Evolutionary conservation across 2,113 vertebrate genomes (phyloP), one percentile per base, ranked within the genome.

Genomic region (Oreochromis tanganicae): DNA sequence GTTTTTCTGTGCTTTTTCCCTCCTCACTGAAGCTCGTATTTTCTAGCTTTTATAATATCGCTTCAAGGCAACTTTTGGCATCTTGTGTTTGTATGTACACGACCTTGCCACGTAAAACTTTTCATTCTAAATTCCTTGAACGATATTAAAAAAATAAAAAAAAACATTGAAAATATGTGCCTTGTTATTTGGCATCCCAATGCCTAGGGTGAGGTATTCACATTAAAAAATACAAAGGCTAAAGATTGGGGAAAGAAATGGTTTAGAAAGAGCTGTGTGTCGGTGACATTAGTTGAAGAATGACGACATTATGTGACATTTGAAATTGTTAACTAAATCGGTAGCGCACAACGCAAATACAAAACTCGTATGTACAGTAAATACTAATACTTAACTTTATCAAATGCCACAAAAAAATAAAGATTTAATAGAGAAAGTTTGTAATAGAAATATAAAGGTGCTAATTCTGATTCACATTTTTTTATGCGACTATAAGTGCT

Each of bases 51-150:
- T 50, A 73, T 17, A 16, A 29, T 12, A 11, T 43, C 12, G 4
- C 57, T 79, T 48, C 83, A 82, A 52, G 75, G 56, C 59, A 82
- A 46, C 83, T 68, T 75, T 82, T 79, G 56, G 11, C 24, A 24
- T 57, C 43, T 63, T 41, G 12, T 80, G 16, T 78, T 86, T 56
- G 61, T 43, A 4, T 80, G 16, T 12, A 13, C 6, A 10, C 9
- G 63, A 79, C 61, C 12, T 46, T 50, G 86, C 21, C 10, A 9
- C 5, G 1, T 78, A 84, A 71, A 82, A 73, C n/a, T n/a, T 85
- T 85, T 55, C 9, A 55, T 68, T 83, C 34, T 16, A 84, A 87
- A 89, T 90, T 61, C 61, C 63, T 79, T 71, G 1, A 19, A 1
- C 3, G 3, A 21, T 21, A 66, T 57, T 6, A 2, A 56, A 82